These are phyloP conservation scores for Megaustenia siamemsis DNA, from an alignment of 2,888 invertebrate genomes.

Conservation along the genomic window DNA sequence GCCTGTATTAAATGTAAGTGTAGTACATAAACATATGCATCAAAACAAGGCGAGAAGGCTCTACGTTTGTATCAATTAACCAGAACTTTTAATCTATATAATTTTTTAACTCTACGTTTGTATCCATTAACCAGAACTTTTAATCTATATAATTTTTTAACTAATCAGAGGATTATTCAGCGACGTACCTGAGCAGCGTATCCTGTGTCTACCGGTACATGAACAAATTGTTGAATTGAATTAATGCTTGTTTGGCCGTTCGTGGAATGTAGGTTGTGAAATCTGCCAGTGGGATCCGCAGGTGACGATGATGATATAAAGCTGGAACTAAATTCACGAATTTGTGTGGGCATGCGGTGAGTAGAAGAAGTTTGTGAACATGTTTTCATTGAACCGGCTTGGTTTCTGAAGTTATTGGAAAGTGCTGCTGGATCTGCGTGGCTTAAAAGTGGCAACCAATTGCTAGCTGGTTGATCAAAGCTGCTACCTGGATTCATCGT, in stretches of 20 bases:
- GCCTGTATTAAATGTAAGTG: too few relatives aligned
- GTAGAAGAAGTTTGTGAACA: background rate
- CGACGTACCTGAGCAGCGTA: background rate
- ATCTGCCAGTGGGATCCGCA: background rate
- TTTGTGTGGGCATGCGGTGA: background rate
- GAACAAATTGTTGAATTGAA: background rate
- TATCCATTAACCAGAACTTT: too few relatives aligned
- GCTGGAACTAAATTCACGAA: background rate
- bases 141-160: too few relatives aligned
- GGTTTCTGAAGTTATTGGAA: too few relatives aligned
- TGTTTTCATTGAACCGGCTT: background rate
- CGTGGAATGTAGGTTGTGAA: background rate
- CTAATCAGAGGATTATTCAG: too few relatives aligned
- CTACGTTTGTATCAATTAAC: too few relatives aligned
- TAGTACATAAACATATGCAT: too few relatives aligned
- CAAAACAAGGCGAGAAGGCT: too few relatives aligned
- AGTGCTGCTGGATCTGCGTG: background rate
- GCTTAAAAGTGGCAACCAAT: background rate
- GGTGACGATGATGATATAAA: background rate
- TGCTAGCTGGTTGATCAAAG: background rate
- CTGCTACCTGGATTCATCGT: background rate
- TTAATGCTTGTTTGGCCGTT: background rate
- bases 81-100: too few relatives aligned
- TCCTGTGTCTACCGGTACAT: background rate
- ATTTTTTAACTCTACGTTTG: too few relatives aligned